Evolutionary conservation across 2,113 vertebrate genomes (phyloP).

Genomic region (Eudyptes chrysolophus): DNA sequence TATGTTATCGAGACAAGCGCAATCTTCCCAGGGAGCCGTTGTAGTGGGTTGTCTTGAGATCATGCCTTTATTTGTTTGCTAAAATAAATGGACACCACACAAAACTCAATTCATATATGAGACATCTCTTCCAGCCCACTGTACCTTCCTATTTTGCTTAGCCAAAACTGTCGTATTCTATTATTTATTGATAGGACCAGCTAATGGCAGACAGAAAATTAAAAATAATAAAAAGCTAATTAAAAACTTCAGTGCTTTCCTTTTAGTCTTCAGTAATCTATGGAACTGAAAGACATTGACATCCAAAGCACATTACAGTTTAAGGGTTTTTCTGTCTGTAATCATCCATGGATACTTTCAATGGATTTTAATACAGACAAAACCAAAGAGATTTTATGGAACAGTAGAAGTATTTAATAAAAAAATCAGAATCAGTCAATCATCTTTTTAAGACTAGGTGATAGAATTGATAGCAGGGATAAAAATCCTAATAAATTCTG

Average conservation of each 20-base stretch:
- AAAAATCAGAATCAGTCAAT: slow-evolving; percentile 13
- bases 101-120: background rate
- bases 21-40: slow-evolving; percentile 51
- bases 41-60: slow-evolving; percentile 20
- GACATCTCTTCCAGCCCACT: background rate
- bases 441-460: background rate
- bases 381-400: slow-evolving; percentile 9
- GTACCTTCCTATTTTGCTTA: background rate
- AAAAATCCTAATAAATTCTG: slow-evolving; percentile 6
- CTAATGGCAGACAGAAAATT: background rate
- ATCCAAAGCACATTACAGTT: background rate
- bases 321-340: background rate
- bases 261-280: background rate
- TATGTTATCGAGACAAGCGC: slow-evolving; percentile 55
- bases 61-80: slow-evolving; percentile 29
- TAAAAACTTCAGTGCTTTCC: background rate
- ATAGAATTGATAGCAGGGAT: slow-evolving; percentile 7
- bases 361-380: slow-evolving; percentile 12
- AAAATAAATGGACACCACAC: slow-evolving; percentile 38
- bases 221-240: slow-evolving; percentile 26
- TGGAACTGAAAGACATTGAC: background rate
- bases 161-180: background rate
- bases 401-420: slow-evolving; percentile 13
- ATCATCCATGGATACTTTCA: background rate
- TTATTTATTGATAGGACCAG: background rate